phyloP scores from a whole-genome alignment of 2,797 vertebrate genomes.

The Mormyrus hasselquistii region DNA sequence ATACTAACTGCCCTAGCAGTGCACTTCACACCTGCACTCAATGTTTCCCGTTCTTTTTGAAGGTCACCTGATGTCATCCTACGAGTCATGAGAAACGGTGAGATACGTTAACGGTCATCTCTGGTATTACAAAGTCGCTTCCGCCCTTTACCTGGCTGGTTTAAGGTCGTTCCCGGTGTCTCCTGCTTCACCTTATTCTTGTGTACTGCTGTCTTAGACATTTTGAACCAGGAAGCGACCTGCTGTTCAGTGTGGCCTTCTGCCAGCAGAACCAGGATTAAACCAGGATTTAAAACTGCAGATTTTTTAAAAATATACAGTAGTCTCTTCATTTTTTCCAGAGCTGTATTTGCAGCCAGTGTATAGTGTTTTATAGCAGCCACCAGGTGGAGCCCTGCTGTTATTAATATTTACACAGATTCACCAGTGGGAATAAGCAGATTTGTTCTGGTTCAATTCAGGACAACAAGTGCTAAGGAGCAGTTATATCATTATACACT shows the following conservation, averaged over 20 bases:
- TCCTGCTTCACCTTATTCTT: neutral
- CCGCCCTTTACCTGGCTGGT: neutral
- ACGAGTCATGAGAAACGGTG: neutral
- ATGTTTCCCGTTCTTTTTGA: neutral
- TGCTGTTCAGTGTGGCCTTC: neutral
- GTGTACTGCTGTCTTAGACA: neutral
- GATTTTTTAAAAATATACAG: neutral
- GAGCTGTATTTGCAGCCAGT: neutral
- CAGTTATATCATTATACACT: neutral
- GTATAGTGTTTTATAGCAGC: neutral
- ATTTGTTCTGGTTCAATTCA: slow-evolving; percentile 9
- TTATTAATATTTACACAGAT: slow-evolving; percentile 9
- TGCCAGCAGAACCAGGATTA: neutral
- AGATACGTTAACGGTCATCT: neutral
- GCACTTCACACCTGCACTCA: neutral
- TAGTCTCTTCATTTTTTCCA: neutral
- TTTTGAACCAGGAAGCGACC: neutral
- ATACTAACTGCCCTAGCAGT: neutral
- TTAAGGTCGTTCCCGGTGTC: neutral
- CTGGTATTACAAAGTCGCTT: neutral
- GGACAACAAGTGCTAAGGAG: neutral
- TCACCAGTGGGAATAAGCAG: neutral
- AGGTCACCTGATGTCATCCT: neutral
- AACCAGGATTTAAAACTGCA: neutral
- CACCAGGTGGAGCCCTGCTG: slow-evolving; percentile 22